phyloP scores from a whole-genome alignment of 1,140 invertebrate genomes.

The Popillia japonica region DNA sequence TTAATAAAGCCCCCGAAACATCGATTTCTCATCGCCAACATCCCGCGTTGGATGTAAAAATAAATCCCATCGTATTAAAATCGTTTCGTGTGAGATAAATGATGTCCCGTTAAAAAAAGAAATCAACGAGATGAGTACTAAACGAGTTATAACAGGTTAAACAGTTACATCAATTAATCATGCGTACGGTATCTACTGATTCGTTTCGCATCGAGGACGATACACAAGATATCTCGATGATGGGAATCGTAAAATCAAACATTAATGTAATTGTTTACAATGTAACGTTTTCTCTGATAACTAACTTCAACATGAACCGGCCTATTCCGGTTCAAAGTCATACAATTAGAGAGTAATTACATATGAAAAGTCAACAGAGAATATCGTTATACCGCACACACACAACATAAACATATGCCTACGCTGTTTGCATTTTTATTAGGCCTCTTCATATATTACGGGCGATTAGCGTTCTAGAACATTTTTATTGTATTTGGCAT shows the following conservation, averaged over 20 bases:
- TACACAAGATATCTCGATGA: neutral
- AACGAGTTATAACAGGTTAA: too few species aligned
- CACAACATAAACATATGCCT: slow-evolving; percentile 14
- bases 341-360: slow-evolving; percentile 19
- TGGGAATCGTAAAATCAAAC: neutral
- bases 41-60: too few species aligned
- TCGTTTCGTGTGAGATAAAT: too few species aligned
- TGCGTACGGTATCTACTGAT: too few species aligned
- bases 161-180: too few species aligned
- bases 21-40: too few species aligned
- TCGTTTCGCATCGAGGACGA: neutral
- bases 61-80: too few species aligned
- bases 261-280: slow-evolving; percentile 12
- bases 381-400: neutral
- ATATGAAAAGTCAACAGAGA: slow-evolving; percentile 11
- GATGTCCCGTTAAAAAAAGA: too few species aligned
- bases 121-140: too few species aligned
- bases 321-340: neutral
- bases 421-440: neutral
- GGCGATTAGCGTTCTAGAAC: neutral
- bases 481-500: neutral
- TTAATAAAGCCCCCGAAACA: too few species aligned
- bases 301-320: neutral
- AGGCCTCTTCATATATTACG: neutral
- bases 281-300: neutral